A percentile compares a stretch with the other conserved stretches of the same genome.
Evolutionary conservation across 1,140 invertebrate species (phyloP).

Genomic region (Polypedilum pembai): DNA sequence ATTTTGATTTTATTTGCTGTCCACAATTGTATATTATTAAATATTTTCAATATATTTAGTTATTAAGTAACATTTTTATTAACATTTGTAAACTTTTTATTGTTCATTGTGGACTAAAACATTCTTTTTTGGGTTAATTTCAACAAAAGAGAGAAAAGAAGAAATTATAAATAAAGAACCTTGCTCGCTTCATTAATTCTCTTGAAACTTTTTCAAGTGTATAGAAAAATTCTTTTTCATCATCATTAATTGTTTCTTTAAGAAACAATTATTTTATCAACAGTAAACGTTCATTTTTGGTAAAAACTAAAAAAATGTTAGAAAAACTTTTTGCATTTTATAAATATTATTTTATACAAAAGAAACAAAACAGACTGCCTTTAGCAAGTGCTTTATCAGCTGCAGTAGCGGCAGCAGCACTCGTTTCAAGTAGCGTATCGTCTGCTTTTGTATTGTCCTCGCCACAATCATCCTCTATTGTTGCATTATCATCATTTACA

Average conservation of each 20-base stretch:
- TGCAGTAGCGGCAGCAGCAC: not conserved
- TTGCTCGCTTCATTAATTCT: too few relatives aligned
- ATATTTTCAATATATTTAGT: too few relatives aligned
- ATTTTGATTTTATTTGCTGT: too few relatives aligned
- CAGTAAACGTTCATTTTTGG: not conserved
- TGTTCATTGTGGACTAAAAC: too few relatives aligned
- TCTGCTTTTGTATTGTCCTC: not conserved
- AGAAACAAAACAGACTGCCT: not conserved
- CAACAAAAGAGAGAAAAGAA: too few relatives aligned
- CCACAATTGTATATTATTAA: too few relatives aligned
- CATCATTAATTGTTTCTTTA: not conserved
- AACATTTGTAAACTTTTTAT: too few relatives aligned
- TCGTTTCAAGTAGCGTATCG: not conserved
- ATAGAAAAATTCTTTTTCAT: too few relatives aligned
- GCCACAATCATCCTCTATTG: not conserved
- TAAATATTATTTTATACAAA: constrained; percentile 14
- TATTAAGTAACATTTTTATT: too few relatives aligned
- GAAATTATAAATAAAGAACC: too few relatives aligned
- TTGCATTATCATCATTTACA: not conserved
- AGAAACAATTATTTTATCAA: not conserved
- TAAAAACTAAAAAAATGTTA: not conserved
- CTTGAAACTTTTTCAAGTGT: too few relatives aligned
- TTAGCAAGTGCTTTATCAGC: not conserved
- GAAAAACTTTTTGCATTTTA: not conserved
- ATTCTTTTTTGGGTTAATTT: too few relatives aligned